Percentiles rank a stretch among this genome's conserved stretches.
Evolutionary conservation across 2,113 vertebrate genomes (phyloP).

Genomic region (human (Homo sapiens)): GRCh38 chr12:39188001-39188500

Average conservation of each 20-base stretch:
- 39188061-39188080: not conserved
- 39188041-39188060: not conserved
- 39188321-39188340: not conserved
- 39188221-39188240: not conserved
- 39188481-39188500: not conserved
- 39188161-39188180: not conserved
- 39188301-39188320: not conserved
- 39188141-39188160: not conserved
- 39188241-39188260: not conserved
- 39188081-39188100: not conserved
- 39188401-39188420: not conserved
- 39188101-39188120: no score
- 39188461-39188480: not conserved
- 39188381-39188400: not conserved
- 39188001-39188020: not conserved
- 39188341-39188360: not conserved
- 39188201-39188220: not conserved
- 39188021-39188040: not conserved
- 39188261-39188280: not conserved
- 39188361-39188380: not conserved
- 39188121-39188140: not conserved
- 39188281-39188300: not conserved
- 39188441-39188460: not conserved
- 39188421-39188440: not conserved
- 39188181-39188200: not conserved